Evolutionary conservation across 2,888 invertebrate genomes (phyloP).

Genomic region (Ptychoptera contaminata): DNA sequence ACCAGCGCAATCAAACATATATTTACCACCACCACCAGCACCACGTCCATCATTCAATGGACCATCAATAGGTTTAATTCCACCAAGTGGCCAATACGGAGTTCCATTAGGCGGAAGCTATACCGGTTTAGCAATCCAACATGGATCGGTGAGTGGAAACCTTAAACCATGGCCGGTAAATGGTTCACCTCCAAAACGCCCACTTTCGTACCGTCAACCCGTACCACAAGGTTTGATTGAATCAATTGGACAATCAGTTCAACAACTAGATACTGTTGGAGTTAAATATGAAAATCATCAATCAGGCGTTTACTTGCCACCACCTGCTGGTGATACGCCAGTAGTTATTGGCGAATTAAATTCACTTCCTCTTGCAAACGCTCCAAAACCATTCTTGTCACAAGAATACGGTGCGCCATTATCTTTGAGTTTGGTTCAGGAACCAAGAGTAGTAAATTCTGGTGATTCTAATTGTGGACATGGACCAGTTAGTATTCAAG

Average conservation of each 20-base stretch:
- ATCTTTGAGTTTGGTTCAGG: slow-evolving; percentile 12
- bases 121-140: slow-evolving; percentile 23
- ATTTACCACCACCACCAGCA: slow-evolving; percentile 12
- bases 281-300: slow-evolving; percentile 14
- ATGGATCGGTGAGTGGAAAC: slow-evolving; percentile 22
- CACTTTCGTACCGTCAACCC: slow-evolving; percentile 57
- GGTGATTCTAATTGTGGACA: slow-evolving; percentile 25
- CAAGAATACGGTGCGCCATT: slow-evolving; percentile 12
- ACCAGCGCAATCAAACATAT: background rate
- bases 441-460: slow-evolving; percentile 19
- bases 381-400: slow-evolving; percentile 19
- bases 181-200: slow-evolving; percentile 32
- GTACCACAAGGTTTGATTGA: slow-evolving; percentile 54
- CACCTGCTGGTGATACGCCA: slow-evolving; percentile 38
- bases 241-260: slow-evolving; percentile 45
- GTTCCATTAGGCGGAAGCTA: slow-evolving; percentile 38
- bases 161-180: slow-evolving; percentile 17
- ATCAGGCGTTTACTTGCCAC: slow-evolving; percentile 35
- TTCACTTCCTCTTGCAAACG: slow-evolving; percentile 15
- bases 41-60: slow-evolving; percentile 18
- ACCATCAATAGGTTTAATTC: slow-evolving; percentile 39
- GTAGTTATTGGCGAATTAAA: slow-evolving; percentile 13
- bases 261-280: slow-evolving; percentile 42
- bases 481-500: slow-evolving; percentile 16
- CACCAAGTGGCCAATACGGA: slow-evolving; percentile 45